Evolutionary conservation across 2,113 vertebrate species (phyloP), one percentile per base, ranked within the genome.

Genomic region (Eudyptes chrysolophus): DNA sequence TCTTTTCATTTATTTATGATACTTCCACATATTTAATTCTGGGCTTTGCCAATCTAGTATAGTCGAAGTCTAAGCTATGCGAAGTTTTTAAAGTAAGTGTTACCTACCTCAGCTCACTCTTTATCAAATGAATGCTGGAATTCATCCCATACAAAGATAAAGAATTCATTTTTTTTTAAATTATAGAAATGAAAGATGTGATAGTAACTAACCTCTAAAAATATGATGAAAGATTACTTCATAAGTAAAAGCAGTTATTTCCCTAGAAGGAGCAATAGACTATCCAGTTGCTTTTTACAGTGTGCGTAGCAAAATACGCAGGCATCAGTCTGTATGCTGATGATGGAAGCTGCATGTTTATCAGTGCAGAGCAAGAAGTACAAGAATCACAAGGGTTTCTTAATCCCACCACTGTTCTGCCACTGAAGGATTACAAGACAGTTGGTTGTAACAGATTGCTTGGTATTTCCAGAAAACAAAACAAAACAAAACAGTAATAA

Each of bases 1-100:
- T 66, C 70, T 98, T 98, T 96, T 93, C 54, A 74, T 96, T 97
- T 92, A 82, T 95, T 97, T 97, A 77, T 97, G 96, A 44, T 80
- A 60, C 40, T 92, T 97, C 87, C 93, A 76, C 57, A 52, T 89
- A 97, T 96, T 97, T 97, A 95, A 95, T 97, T 95, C 88, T 90
- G 5, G 48, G 60, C 75, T 97, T 96, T 96, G 84, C 68, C 68
- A 34, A 91, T 76, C 61, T 81, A 26, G 21, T 71, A 22, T 36
- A 65, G 68, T 88, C n/a, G 34, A 94, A 75, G 9, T 77, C 52
- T 68, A 34, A 72, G 18, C 14, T 93, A 30, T 30, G 65, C 36
- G 74, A 78, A 89, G 61, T 71, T 93, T 97, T 96, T 87, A 10
- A 96, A 89, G 72, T 58, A 57, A 68, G 48, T 91, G 97, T 94